Evolutionary conservation across 64 coral and sea anemone species (phyloP), one percentile per base, ranked within the genome.

Genomic region (Pocillopora damicornis): DNA sequence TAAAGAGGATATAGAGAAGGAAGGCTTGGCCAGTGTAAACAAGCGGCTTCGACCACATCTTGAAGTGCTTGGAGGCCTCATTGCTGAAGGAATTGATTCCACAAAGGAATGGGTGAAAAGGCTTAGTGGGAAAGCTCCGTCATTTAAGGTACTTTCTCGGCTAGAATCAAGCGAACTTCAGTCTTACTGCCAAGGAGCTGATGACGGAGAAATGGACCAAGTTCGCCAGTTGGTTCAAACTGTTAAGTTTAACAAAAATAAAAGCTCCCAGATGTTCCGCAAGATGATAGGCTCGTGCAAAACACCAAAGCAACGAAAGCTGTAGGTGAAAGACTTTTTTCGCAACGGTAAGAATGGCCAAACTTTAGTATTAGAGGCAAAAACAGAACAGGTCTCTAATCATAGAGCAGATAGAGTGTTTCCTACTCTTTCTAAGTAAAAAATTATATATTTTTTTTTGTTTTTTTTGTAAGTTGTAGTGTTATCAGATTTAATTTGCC

Each of bases 1-100:
- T 1, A 30, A 51, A 15, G 58, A 76, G 56, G 72, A 34, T 6
- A 14, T 83, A 13, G 37, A 77, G 5, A 13, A 76, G 9, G 57
- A 35, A 2, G 80, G 60, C 10, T n/a, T 91, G 22, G 60, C 51
- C 26, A 63, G 57, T 64, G 22, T 91, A 30, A 65, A 58, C 34
- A 51, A 18, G 51, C 23, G 72, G 42, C 74, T 91, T 23, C 58
- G 80, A 61, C 72, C 69, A n/a, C 22, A 75, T 14, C 72, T 87
- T 15, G 85, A 87, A 75, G 35, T 87, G 17, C 45, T 87, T 75
- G 85, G 69, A 38, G 66, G 38, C 15, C 72, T 87, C 16, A 45
- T 18, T 23, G 1, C 12, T 12, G 18, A 36, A 59, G 66, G 56
- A 2, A 73, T 76, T 18, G 65, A 87, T 18, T 37, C 36, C 11